Percentiles rank a stretch among this genome's conserved stretches.
These are phyloP conservation scores for Pterocles burchelli DNA, from an alignment of 2,113 vertebrate genomes.

Conservation along the genomic window DNA sequence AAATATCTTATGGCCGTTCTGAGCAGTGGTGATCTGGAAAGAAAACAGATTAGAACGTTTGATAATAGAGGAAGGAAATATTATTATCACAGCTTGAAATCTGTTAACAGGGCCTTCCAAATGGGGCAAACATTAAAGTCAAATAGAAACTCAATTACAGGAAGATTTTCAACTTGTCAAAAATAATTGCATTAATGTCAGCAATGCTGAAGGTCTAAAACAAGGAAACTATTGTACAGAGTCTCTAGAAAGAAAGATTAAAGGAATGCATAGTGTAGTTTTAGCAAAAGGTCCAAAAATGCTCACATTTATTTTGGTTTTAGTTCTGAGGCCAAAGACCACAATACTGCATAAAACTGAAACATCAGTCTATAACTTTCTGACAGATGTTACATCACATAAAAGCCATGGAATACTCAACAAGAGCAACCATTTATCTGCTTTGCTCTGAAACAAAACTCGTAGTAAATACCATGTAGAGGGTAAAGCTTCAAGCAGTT, in stretches of 20 bases:
- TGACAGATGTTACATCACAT: constrained; percentile 45
- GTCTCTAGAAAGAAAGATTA: constrained; percentile 51
- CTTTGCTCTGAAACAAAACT: background rate
- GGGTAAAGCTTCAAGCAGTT: background rate
- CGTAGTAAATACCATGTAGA: background rate
- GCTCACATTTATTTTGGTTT: constrained; percentile 63
- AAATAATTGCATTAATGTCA: constrained; percentile 78
- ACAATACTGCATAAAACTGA: constrained; percentile 51
- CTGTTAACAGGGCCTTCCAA: constrained; percentile 73
- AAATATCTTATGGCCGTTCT: constrained; percentile 51
- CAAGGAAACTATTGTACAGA: constrained; percentile 69
- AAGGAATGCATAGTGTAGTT: constrained; percentile 30
- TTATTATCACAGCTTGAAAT: constrained; percentile 78
- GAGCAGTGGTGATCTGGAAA: constrained; percentile 61
- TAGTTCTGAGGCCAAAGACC: constrained; percentile 46
- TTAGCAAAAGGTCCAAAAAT: constrained; percentile 39
- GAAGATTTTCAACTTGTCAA: constrained; percentile 80
- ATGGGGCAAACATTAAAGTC: constrained; percentile 70
- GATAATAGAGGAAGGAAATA: constrained; percentile 78
- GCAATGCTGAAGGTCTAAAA: constrained; percentile 61
- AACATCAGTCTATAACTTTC: constrained; percentile 19
- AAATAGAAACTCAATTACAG: constrained; percentile 79
- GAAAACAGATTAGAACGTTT: constrained; percentile 74
- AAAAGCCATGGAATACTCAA: background rate
- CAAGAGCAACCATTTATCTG: constrained; percentile 34